Percentiles rank a stretch among this genome's conserved stretches.
Conservation (phyloP, 2,888 invertebrate genomes). For the Tenthredo mesomela region DNA sequence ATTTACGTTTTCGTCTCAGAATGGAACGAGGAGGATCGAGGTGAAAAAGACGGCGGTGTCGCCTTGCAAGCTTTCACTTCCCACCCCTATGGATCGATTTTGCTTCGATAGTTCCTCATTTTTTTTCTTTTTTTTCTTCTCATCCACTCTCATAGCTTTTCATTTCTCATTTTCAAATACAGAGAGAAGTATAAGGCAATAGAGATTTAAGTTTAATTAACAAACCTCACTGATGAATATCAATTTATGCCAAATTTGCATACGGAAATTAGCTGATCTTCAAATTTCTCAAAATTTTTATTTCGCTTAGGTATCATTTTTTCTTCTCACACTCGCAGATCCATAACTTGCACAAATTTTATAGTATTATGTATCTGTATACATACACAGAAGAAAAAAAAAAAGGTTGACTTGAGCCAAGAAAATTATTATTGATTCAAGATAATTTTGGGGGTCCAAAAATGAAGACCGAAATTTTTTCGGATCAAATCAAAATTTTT, state of each 20-base stretch:
- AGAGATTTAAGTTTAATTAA: background rate
- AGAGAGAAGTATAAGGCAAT: background rate
- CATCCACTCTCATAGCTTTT: background rate
- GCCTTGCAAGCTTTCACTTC: conserved; percentile 33
- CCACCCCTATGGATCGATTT: conserved; percentile 20
- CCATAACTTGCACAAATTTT: background rate
- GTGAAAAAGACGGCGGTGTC: conserved; percentile 14
- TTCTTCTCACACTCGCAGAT: background rate
- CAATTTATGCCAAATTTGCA: too few species aligned
- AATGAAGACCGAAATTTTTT: too few species aligned
- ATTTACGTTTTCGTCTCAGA: conserved; percentile 62
- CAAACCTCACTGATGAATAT: background rate
- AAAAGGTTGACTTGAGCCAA: too few species aligned
- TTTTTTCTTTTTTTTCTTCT: conserved; percentile 35
- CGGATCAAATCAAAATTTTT: too few species aligned
- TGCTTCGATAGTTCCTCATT: conserved; percentile 21
- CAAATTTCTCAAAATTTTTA: too few species aligned
- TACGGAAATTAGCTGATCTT: too few species aligned
- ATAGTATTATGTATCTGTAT: background rate
- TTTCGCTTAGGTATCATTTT: background rate
- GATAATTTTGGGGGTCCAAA: too few species aligned
- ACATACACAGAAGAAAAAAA: too few species aligned
- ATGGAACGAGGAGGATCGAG: background rate
- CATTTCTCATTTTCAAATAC: background rate
- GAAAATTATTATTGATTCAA: too few species aligned